Percentiles rank a stretch among this genome's conserved stretches.
These are phyloP conservation scores for Eulemur mongoz DNA, from an alignment of 2,797 vertebrate genomes.

Conservation along the genomic window DNA sequence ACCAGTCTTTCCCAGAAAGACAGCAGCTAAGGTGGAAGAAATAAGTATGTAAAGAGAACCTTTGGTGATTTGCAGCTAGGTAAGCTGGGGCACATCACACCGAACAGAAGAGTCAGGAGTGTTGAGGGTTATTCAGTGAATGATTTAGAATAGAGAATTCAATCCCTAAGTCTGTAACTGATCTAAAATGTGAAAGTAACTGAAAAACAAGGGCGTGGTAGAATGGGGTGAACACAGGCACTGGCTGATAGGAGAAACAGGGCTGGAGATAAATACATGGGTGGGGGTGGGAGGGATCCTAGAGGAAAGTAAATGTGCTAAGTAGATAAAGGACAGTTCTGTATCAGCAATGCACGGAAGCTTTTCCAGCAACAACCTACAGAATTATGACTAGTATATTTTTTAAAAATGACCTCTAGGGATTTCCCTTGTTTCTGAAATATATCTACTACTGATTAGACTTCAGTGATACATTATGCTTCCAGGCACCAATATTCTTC, in stretches of 20 bases:
- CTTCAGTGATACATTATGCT: neutral
- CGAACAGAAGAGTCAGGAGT: neutral
- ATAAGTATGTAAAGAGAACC: neutral
- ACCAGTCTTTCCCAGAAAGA: neutral
- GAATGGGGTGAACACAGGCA: neutral
- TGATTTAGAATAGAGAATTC: neutral
- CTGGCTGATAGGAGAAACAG: neutral
- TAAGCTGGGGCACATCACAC: neutral
- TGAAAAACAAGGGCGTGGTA: neutral
- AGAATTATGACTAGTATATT: neutral
- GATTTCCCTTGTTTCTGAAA: neutral
- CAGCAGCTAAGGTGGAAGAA: neutral
- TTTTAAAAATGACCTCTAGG: neutral
- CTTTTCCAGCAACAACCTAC: neutral
- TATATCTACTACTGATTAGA: neutral
- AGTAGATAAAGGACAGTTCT: neutral
- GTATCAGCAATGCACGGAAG: neutral
- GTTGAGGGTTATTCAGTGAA: neutral
- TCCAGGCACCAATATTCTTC: neutral
- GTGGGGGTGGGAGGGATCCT: accelerated
- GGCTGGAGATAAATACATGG: accelerated
- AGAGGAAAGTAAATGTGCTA: neutral
- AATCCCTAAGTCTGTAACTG: neutral
- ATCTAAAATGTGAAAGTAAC: neutral
- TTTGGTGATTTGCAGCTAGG: neutral